Base-by-base conservation (phyloP, 2,113 vertebrate species). In the Pachyramphus minor region DNA sequence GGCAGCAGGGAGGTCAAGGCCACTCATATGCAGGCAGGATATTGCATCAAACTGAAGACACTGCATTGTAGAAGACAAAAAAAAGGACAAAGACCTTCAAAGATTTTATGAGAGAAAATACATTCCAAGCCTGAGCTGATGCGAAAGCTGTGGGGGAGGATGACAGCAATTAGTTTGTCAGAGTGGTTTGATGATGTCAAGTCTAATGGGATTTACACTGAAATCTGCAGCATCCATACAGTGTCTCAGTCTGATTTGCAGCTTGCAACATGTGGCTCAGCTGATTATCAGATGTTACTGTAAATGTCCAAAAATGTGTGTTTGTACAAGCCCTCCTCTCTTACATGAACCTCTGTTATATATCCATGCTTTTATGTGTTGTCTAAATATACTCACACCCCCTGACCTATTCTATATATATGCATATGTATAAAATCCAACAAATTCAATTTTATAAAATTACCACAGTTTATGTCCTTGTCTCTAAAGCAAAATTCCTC, bases 21-120 rank as follows among this genome's bases (percentile, higher is more conserved):
- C 2, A 1, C 52, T 6, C 7, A 27, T 33, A 45, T 0, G 2
- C 47, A 45, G 39, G 11, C 2, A 27, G 66, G 27, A 23, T 44
- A 5, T 19, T 66, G 39, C 1, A 6, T 67, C 12, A 44, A 89
- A 60, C 25, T 16, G 39, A 58, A 49, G 37, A 9, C 3, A 3
- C 14, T 44, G 33, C 3, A 1, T 39, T 62, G 60, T 3, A 25
- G 63, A 64, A 86, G 47, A 39, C 23, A n/a, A 53, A n/a, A 49
- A 49, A 76, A 93, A 35, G 33, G 52, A 24, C 58, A 59, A 84
- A 83, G 5, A 13, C 4, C 19, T 22, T 19, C 23, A 24, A 35
- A 76, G 62, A 45, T 63, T 49, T 56, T 50, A 23, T 4, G 35
- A 37, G 33, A 45, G 49, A 45, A 74, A 69, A 73, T 9, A 25